phyloP scores from a whole-genome alignment of 2,797 vertebrate genomes.

The Alauda arvensis region DNA sequence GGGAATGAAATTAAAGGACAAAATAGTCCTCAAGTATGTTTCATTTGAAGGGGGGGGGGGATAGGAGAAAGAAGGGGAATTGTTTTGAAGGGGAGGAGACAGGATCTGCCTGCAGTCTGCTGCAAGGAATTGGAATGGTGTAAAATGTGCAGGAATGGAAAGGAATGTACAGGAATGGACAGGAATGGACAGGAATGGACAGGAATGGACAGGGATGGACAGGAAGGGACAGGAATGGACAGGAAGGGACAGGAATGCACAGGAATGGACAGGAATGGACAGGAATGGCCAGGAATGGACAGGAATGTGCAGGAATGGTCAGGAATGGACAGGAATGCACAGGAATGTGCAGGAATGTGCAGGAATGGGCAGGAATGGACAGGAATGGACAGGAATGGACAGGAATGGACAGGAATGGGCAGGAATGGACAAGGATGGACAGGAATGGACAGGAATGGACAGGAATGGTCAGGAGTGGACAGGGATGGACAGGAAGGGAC shows the following conservation, averaged over 20 bases:
- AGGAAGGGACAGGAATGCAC: too few relatives aligned
- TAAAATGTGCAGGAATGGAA: not conserved
- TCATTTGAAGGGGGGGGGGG: constrained; percentile 8
- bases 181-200: not conserved
- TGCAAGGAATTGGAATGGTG: not conserved
- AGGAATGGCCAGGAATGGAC: too few relatives aligned
- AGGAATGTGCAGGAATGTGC: too few relatives aligned
- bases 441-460: not conserved
- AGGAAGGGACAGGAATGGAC: too few relatives aligned
- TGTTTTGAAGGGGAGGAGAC: constrained; percentile 17
- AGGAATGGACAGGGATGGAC: too few relatives aligned
- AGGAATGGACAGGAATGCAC: not conserved
- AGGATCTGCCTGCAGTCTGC: not conserved
- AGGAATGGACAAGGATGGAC: too few relatives aligned
- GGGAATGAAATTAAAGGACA: constrained; percentile 56
- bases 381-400: too few relatives aligned
- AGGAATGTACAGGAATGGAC: not conserved
- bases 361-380: not conserved
- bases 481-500: too few relatives aligned
- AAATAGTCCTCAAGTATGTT: constrained; percentile 16
- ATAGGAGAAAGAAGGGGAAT: constrained; percentile 3
- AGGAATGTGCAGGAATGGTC: not conserved
- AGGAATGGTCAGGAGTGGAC: not conserved
- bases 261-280: not conserved
- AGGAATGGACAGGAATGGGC: not conserved